These are phyloP conservation scores for Eufriesea mexicana DNA, from an alignment of 1,140 invertebrate genomes.

Conservation along the genomic window DNA sequence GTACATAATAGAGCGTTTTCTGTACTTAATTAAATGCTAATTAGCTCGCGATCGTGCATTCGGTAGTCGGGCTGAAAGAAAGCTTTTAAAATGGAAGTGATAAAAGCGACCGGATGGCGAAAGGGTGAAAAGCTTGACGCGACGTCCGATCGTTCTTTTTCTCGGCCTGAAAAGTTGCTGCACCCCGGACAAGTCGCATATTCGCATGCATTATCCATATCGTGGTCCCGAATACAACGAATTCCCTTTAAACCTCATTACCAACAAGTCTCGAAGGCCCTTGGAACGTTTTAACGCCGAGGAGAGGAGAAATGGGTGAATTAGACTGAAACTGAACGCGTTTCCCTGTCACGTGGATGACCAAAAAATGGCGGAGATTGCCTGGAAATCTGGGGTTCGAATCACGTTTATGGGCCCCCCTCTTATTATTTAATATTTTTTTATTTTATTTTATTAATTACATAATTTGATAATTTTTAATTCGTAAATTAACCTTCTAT, in stretches of 20 bases:
- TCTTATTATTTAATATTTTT: too few relatives aligned
- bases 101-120: not conserved
- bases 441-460: too few relatives aligned
- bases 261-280: not conserved
- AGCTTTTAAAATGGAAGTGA: conserved; percentile 11
- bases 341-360: too few relatives aligned
- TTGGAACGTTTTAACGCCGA: too few relatives aligned
- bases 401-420: too few relatives aligned
- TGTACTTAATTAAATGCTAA: conserved; percentile 45
- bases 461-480: too few relatives aligned
- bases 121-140: not conserved
- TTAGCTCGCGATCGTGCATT: conserved; percentile 26
- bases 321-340: not conserved
- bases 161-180: not conserved
- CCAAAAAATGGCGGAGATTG: too few relatives aligned
- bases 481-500: too few relatives aligned
- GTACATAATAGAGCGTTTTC: conserved; percentile 5
- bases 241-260: not conserved
- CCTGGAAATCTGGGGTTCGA: too few relatives aligned
- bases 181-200: too few relatives aligned
- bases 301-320: not conserved
- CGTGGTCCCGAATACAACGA: not conserved
- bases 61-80: not conserved
- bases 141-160: conserved; percentile 14
- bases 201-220: not conserved